Evolutionary conservation across 2,797 vertebrate genomes (phyloP).

Genomic region (Sternarchorhynchus goeldii): DNA sequence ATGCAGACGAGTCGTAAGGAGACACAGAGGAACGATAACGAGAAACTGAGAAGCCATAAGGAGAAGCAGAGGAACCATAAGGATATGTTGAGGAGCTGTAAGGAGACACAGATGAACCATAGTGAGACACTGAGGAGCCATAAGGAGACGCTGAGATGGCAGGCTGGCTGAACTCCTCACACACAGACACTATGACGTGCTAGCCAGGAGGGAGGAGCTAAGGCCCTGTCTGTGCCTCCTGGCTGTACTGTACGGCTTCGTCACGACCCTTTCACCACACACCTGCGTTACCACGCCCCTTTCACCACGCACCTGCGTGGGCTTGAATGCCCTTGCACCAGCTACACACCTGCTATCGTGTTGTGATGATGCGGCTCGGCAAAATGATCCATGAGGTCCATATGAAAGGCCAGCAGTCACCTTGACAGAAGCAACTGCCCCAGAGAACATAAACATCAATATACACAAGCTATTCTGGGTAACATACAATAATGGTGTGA

Average conservation of each 20-base stretch:
- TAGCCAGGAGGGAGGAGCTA: no score
- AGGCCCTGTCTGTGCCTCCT: no score
- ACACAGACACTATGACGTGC: no score
- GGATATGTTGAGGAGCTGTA: no score
- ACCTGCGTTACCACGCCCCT: not conserved
- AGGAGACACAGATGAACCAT: no score
- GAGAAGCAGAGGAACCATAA: no score
- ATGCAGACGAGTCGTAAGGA: no score
- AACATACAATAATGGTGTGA: constrained; percentile 23
- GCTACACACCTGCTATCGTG: constrained; percentile 30
- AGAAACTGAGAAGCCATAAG: no score
- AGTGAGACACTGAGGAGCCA: no score
- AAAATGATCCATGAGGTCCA: constrained; percentile 19
- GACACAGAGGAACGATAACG: no score
- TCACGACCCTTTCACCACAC: not conserved
- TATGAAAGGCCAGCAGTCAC: constrained; percentile 34
- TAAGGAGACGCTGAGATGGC: no score
- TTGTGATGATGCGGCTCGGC: constrained; percentile 39
- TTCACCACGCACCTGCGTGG: not conserved
- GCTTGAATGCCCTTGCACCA: constrained; percentile 25
- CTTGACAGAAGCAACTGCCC: constrained; percentile 29
- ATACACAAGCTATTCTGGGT: constrained; percentile 42
- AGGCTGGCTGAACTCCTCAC: no score
- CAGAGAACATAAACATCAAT: constrained; percentile 41
- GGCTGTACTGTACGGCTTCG: not conserved